Percentiles rank a stretch among this genome's conserved stretches.
Conservation (phyloP, 1,140 invertebrate species). For the Tetragnatha versicolor region DNA sequence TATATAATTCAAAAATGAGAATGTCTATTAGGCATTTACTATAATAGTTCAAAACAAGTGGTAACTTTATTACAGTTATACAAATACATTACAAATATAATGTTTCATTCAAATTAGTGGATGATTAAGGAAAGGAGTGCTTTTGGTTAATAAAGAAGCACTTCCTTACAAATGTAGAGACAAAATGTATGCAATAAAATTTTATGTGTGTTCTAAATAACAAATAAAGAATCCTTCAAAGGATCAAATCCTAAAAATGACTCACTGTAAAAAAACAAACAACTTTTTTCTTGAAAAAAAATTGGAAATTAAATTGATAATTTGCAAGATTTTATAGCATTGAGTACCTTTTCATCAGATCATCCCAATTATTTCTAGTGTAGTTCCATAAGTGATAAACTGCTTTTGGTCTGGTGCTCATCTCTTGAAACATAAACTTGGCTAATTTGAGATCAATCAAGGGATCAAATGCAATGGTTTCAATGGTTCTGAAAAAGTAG, state of each 20-base stretch:
- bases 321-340: background rate
- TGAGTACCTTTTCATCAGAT: background rate
- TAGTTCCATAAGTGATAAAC: conserved; percentile 15
- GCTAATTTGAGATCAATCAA: background rate
- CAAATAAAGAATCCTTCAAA: background rate
- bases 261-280: background rate
- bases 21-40: no score
- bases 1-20: no score
- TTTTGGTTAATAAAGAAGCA: no score
- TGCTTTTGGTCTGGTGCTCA: conserved; percentile 7
- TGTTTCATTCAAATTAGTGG: background rate
- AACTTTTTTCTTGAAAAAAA: background rate
- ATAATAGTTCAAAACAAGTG: background rate
- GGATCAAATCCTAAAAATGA: background rate
- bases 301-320: no score
- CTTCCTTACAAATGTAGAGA: background rate
- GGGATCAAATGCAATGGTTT: background rate
- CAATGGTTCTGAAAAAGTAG: conserved; percentile 12
- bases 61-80: background rate
- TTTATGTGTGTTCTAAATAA: background rate
- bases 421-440: background rate
- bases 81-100: background rate
- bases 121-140: no score
- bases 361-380: background rate
- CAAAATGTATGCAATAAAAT: background rate